These are phyloP conservation scores for Mus spicilegus DNA, from an alignment of 2,113 vertebrate genomes.

Conservation along the genomic window DNA sequence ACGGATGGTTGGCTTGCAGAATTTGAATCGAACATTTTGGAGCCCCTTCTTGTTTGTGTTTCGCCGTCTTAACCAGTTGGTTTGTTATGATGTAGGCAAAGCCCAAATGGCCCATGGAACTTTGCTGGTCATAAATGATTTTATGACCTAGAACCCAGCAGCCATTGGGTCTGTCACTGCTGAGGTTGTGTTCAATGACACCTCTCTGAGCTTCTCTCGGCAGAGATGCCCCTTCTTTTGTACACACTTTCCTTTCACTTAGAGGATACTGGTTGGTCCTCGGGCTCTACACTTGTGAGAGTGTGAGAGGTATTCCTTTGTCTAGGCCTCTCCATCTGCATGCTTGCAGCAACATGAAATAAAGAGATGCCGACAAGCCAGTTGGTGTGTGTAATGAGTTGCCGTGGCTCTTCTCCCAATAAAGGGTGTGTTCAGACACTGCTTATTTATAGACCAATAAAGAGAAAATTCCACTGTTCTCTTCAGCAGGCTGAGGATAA, in stretches of 20 bases:
- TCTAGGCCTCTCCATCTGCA: constrained; percentile 49
- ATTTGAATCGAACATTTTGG: constrained; percentile 36
- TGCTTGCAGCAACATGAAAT: neutral
- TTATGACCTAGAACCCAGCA: neutral
- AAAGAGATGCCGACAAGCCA: constrained; percentile 33
- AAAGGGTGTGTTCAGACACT: constrained; percentile 73
- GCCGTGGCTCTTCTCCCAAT: constrained; percentile 65
- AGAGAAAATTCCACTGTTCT: constrained; percentile 78
- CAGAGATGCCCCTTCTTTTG: constrained; percentile 50
- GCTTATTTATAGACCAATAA: constrained; percentile 75
- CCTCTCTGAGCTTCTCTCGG: constrained; percentile 60
- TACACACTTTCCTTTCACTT: constrained; percentile 57
- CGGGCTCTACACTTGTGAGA: neutral
- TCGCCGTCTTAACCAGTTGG: neutral
- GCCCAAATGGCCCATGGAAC: neutral
- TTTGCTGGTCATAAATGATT: constrained; percentile 33
- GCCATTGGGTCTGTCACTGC: neutral
- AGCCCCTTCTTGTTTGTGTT: neutral
- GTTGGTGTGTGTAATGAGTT: constrained; percentile 53
- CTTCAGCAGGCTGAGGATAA: constrained; percentile 79
- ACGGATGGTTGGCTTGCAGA: neutral
- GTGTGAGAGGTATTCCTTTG: neutral
- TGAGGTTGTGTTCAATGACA: constrained; percentile 28
- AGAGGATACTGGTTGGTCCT: constrained; percentile 36
- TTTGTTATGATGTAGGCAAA: constrained; percentile 35